Evolutionary conservation across 2,888 invertebrate genomes (phyloP).

Genomic region (Rotaria socialis): DNA sequence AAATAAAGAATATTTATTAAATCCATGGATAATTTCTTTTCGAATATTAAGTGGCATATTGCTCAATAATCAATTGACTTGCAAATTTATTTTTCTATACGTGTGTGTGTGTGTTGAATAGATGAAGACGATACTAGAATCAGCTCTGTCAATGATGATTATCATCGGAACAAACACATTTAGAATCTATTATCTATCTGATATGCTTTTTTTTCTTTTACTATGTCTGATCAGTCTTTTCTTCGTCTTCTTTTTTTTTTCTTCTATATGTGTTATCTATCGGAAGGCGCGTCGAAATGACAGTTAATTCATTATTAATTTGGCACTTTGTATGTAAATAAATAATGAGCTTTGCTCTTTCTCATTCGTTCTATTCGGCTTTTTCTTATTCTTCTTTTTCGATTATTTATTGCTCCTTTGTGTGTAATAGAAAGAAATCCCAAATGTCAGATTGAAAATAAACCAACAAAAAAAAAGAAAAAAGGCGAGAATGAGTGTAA

Average conservation of each 20-base stretch:
- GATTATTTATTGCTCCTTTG: conserved; percentile 29
- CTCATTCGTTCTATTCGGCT: background rate
- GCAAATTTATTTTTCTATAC: background rate
- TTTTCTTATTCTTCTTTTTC: background rate
- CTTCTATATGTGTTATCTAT: conserved; percentile 1
- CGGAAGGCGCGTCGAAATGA: conserved; percentile 21
- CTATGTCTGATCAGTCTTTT: background rate
- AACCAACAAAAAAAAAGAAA: background rate
- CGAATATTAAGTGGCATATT: background rate
- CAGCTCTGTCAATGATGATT: conserved; percentile 1
- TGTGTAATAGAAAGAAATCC: conserved; percentile 15
- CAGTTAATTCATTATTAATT: conserved; percentile 32
- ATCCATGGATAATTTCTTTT: background rate
- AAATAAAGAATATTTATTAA: too few relatives aligned
- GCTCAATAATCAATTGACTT: conserved; percentile 24
- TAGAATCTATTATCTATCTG: conserved; percentile 26
- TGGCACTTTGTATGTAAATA: conserved; percentile 26
- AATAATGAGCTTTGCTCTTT: conserved; percentile 20
- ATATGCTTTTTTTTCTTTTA: background rate
- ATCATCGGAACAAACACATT: conserved; percentile 32
- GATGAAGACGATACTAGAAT: background rate
- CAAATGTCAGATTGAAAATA: background rate
- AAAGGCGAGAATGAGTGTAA: background rate
- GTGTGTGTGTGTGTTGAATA: background rate
- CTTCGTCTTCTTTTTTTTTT: background rate